A percentile compares a stretch with the other conserved stretches of the same genome.
Conservation (phyloP, 2,113 vertebrate genomes). For the Nematolebias whitei region DNA sequence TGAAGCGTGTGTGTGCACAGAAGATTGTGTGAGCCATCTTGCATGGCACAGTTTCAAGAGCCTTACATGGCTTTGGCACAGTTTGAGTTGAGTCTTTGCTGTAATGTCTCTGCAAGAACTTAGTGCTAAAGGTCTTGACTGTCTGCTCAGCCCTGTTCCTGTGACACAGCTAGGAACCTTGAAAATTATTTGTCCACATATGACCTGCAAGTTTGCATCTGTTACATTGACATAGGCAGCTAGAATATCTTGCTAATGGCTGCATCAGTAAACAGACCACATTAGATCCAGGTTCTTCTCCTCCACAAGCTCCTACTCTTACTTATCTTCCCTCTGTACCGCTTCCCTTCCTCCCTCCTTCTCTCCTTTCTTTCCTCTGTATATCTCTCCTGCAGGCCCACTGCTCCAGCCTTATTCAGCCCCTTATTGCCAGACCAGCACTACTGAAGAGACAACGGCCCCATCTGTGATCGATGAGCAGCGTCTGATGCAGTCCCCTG, state of each 20-base stretch:
- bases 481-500: conserved; percentile 71
- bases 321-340: conserved; percentile 60
- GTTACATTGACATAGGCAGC: conserved; percentile 62
- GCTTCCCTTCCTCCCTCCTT: conserved; percentile 23
- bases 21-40: conserved; percentile 41
- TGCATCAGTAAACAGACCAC: conserved; percentile 75
- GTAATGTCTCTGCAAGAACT: conserved; percentile 45
- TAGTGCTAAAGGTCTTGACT: conserved; percentile 31
- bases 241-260: conserved; percentile 59
- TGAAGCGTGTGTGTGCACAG: conserved; percentile 30
- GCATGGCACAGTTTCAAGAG: conserved; percentile 62
- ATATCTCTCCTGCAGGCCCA: conserved; percentile 49
- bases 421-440: conserved; percentile 56
- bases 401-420: conserved; percentile 54
- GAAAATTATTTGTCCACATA: conserved; percentile 56
- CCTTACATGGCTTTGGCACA: conserved; percentile 60
- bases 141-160: conserved; percentile 32
- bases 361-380: conserved; percentile 19
- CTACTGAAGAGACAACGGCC: conserved; percentile 68
- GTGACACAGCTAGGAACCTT: conserved; percentile 41
- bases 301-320: conserved; percentile 58
- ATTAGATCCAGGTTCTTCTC: conserved; percentile 54
- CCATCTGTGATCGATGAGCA: conserved; percentile 72
- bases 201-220: conserved; percentile 67
- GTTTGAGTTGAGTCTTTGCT: conserved; percentile 30